These are phyloP conservation scores for Dryoscopus gambensis DNA, from an alignment of 2,113 vertebrate genomes.

Conservation along the genomic window DNA sequence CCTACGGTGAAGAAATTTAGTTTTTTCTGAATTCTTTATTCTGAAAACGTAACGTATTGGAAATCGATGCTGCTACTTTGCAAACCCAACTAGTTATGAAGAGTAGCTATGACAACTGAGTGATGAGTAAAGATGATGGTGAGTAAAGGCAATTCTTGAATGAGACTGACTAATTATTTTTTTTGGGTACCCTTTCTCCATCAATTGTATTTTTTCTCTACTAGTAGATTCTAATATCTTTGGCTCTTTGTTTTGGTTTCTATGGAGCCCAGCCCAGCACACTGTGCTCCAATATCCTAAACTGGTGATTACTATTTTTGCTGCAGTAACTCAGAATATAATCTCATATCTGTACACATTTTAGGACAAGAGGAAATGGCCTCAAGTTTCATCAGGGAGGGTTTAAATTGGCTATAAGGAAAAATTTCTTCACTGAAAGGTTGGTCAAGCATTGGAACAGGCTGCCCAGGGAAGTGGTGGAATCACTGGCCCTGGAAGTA, in stretches of 20 bases:
- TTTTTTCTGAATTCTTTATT: neutral
- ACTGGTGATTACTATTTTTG: neutral
- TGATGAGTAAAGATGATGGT: neutral
- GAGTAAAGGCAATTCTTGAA: neutral
- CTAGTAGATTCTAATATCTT: neutral
- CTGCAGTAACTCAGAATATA: neutral
- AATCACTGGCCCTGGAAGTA: neutral
- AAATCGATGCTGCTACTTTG: fast-evolving
- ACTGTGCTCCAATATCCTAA: neutral
- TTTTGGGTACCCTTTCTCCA: neutral
- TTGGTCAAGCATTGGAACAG: neutral
- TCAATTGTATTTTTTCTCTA: neutral
- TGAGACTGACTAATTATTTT: neutral
- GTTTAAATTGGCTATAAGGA: neutral
- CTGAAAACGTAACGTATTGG: neutral
- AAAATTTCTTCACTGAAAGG: neutral
- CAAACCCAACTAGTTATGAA: neutral
- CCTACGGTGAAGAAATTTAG: neutral
- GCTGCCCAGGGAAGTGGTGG: neutral
- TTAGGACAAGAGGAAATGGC: neutral
- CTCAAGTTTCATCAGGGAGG: neutral
- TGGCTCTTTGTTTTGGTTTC: neutral
- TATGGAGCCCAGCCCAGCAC: neutral
- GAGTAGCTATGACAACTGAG: neutral
- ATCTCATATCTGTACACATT: neutral